phyloP scores from a whole-genome alignment of 1,140 invertebrate species.

The Leguminivora glycinivorella region DNA sequence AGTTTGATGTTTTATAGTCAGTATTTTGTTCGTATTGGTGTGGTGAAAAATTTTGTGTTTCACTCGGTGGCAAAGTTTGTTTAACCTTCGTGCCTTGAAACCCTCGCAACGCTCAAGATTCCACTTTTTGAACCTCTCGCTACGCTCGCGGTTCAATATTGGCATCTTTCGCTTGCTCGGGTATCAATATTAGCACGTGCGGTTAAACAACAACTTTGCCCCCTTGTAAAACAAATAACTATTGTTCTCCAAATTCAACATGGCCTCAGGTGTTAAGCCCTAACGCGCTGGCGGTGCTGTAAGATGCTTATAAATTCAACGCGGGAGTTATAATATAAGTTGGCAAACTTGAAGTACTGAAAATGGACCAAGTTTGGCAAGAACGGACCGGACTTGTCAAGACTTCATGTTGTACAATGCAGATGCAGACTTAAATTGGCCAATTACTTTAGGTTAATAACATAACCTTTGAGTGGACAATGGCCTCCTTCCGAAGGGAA shows the following conservation, averaged over 20 bases:
- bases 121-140: no score
- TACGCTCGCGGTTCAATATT: no score
- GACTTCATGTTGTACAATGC: conserved; percentile 5
- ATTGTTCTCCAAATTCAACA: neutral
- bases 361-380: conserved; percentile 17
- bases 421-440: conserved; percentile 1
- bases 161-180: no score
- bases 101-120: no score
- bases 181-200: no score
- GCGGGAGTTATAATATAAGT: conserved; percentile 19
- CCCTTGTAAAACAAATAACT: no score
- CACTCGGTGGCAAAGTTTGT: no score
- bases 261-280: neutral
- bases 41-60: no score
- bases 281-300: neutral
- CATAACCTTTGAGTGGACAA: conserved; percentile 1
- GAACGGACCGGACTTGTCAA: conserved; percentile 2
- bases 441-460: conserved; percentile 22
- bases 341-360: neutral
- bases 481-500: neutral
- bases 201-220: no score
- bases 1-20: no score
- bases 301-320: neutral
- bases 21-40: no score
- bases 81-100: no score